These are phyloP conservation scores for Ophioderma brevispina DNA, from an alignment of 35 echinoderm and acorn worm species.

Conservation along the genomic window DNA sequence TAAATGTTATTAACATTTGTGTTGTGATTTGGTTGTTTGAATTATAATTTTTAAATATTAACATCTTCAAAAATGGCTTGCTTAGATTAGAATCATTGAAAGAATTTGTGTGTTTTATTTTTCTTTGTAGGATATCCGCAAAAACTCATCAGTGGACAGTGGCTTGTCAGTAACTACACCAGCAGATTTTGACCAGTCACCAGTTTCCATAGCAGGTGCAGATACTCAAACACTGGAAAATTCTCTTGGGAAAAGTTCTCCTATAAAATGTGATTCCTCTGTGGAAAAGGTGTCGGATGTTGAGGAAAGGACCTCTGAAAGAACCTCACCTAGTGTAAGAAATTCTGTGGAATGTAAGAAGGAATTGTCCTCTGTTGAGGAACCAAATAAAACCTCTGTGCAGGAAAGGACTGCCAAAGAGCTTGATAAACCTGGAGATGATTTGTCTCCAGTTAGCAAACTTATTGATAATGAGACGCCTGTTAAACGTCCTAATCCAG, in stretches of 20 bases:
- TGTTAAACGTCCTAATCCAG: not conserved
- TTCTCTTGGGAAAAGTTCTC: not conserved
- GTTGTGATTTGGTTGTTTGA: too few species aligned
- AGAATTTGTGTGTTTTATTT: too few species aligned
- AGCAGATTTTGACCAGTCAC: conserved; percentile 61
- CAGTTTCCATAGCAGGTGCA: conserved; percentile 23
- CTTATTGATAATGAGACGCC: not conserved
- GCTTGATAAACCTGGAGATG: not conserved
- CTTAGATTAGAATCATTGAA: too few species aligned
- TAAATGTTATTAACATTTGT: too few species aligned
- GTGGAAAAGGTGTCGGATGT: not conserved
- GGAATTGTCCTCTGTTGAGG: not conserved
- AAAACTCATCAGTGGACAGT: conserved; percentile 95
- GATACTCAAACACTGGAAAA: not conserved
- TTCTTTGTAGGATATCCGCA: conserved; percentile 66
- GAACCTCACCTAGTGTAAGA: not conserved
- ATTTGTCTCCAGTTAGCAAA: not conserved
- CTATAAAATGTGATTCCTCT: not conserved
- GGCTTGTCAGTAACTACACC: conserved; percentile 92
- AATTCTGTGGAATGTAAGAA: not conserved
- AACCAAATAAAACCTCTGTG: not conserved
- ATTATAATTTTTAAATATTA: too few species aligned
- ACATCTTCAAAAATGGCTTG: too few species aligned
- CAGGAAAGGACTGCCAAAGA: not conserved
- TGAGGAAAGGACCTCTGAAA: conserved; percentile 1